These are phyloP conservation scores for Aphelocoma californica DNA, from an alignment of 2,797 vertebrate genomes.

Conservation along the genomic window DNA sequence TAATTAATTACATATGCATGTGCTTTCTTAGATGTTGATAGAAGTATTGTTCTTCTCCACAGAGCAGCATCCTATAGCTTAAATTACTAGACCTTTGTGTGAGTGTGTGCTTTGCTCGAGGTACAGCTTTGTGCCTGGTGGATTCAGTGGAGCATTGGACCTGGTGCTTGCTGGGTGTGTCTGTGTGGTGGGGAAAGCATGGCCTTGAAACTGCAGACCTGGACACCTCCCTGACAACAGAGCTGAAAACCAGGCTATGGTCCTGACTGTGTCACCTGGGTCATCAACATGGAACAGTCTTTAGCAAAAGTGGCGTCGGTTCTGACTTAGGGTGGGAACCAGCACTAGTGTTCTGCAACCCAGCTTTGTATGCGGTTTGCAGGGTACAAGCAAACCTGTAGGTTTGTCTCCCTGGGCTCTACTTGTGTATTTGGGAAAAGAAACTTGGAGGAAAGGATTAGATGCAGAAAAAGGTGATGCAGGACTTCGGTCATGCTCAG, in stretches of 20 bases:
- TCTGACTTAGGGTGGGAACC: not conserved
- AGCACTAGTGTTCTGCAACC: not conserved
- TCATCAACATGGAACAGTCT: not conserved
- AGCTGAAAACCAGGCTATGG: not conserved
- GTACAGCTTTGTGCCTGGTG: not conserved
- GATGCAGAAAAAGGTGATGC: not conserved
- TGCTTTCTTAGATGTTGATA: not conserved
- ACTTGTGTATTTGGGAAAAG: not conserved
- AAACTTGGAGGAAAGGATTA: not conserved
- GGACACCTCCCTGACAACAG: not conserved
- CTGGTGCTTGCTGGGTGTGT: not conserved
- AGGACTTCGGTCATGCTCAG: not conserved
- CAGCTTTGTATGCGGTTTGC: not conserved
- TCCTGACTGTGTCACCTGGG: not conserved
- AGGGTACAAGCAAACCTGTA: not conserved
- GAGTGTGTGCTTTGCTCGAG: not conserved
- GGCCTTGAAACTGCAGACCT: not conserved
- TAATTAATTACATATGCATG: not conserved
- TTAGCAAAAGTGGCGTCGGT: not conserved
- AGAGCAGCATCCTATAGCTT: not conserved
- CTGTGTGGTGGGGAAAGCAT: not conserved
- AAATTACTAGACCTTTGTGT: not conserved
- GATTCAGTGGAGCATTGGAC: not conserved
- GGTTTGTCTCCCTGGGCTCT: not conserved
- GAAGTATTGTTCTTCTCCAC: not conserved